Evolutionary conservation across 2,888 invertebrate genomes (phyloP), one percentile per base, ranked within the genome.

Genomic region (Dryomyza anilis): DNA sequence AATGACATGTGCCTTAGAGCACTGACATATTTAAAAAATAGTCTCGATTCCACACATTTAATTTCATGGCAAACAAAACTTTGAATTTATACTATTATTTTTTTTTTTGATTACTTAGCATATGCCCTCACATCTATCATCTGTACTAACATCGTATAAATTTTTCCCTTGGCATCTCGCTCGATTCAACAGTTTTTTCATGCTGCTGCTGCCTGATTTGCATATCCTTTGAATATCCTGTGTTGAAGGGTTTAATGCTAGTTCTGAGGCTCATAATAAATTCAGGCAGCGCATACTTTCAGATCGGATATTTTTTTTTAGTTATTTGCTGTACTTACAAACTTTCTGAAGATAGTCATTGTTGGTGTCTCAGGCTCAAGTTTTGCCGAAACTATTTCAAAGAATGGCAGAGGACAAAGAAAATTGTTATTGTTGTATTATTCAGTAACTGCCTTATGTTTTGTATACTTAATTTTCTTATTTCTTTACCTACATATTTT

Each of bases 321-420:
- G 8, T 19, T 48, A 23, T 48, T 39, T 39, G 21, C 25, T 19
- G 48, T 48, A 25, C 25, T 48, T 23, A 23, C 21, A 48, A 48
- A 48, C 48, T 56, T 43, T 19, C n/a, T 39, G 56, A 56, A 25
- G 39, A 33, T 39, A 56, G 56, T 56, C 56, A 29, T 56, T 56
- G 56, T 56, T 56, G 21, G 39, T 23, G 39, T 25, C 36, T 16
- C 39, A 25, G 25, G 56, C 56, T 39, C 12, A 39, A 56, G 56
- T 25, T 39, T 14, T 39, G 10, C 5, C 7, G 39, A 1, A 56
- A 21, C 23, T 39, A 14, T 25, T 25, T 25, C 23, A 14, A 19
- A 48, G 48, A 23, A 48, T 14, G 48, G 36, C 23, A n/a, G 21
- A 56, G 53, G 53, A 33, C 8, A 12, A 36, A 23, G 56, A 36